Percentiles rank a stretch among this genome's conserved stretches.
Conservation (phyloP, 1,140 invertebrate species). For the Zophobas atratus region DNA sequence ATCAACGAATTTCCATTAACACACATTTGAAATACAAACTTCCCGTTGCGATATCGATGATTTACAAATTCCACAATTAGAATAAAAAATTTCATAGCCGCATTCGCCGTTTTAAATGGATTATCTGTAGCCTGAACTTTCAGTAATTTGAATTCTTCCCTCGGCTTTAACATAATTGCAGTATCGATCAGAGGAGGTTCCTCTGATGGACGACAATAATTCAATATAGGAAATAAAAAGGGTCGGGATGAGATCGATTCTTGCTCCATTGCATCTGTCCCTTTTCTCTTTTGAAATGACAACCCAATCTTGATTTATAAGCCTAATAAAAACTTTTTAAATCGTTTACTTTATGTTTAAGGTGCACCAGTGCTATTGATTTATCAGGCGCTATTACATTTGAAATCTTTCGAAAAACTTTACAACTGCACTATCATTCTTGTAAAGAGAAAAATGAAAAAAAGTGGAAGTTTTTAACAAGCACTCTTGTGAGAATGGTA, state of each 20-base stretch:
- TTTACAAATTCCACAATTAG: conserved; percentile 37
- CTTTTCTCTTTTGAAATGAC: conserved; percentile 13
- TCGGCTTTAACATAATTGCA: conserved; percentile 42
- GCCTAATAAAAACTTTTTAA: conserved; percentile 31
- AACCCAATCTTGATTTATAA: conserved; percentile 39
- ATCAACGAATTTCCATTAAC: conserved; percentile 32
- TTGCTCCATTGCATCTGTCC: conserved; percentile 21
- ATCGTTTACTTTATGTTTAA: conserved; percentile 37
- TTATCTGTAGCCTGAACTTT: conserved; percentile 28
- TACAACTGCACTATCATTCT: background rate
- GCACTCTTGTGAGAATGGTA: too few species aligned
- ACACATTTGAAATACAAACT: conserved; percentile 4
- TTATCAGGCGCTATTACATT: conserved; percentile 22
- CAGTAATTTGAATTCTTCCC: conserved; percentile 37
- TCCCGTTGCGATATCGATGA: conserved; percentile 1
- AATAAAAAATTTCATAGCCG: conserved; percentile 39
- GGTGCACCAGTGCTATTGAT: conserved; percentile 19
- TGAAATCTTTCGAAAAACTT: conserved; percentile 20
- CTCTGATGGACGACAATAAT: conserved; percentile 37
- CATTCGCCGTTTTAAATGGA: conserved; percentile 37
- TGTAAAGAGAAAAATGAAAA: too few species aligned
- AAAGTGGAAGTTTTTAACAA: too few species aligned
- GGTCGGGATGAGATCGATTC: conserved; percentile 21
- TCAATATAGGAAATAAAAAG: conserved; percentile 34
- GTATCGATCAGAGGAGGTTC: conserved; percentile 24